Evolutionary conservation across 2,888 invertebrate species (phyloP).

Genomic region (Amphiduros pacificus): DNA sequence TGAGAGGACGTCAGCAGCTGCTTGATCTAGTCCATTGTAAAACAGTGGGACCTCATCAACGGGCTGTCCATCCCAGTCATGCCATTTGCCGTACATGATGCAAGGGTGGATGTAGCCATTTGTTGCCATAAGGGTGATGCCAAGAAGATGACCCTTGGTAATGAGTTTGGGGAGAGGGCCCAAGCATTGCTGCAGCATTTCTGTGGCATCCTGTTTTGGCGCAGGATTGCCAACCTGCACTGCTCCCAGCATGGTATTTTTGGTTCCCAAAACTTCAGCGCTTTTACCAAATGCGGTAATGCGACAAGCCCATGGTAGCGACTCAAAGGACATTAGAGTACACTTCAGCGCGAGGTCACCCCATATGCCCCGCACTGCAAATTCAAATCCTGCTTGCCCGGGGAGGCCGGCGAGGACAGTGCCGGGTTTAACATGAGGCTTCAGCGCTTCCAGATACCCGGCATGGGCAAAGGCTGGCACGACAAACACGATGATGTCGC

Average conservation of each 20-base stretch:
- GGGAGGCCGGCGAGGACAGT: slow-evolving; percentile 42
- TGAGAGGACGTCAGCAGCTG: slow-evolving; percentile 33
- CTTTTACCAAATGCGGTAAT: slow-evolving; percentile 39
- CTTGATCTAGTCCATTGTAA: slow-evolving; percentile 42
- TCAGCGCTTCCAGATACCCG: slow-evolving; percentile 38
- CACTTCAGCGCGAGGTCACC: slow-evolving; percentile 23
- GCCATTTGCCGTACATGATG: slow-evolving; percentile 42
- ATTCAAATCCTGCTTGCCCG: slow-evolving; percentile 44
- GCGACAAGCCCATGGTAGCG: slow-evolving; percentile 42
- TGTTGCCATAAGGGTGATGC: slow-evolving; percentile 38
- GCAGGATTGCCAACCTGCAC: slow-evolving; percentile 4
- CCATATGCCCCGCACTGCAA: slow-evolving; percentile 37
- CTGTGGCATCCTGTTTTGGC: slow-evolving; percentile 14
- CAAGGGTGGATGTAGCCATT: slow-evolving; percentile 44
- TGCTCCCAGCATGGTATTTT: slow-evolving; percentile 18
- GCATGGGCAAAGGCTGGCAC: slow-evolving; percentile 49
- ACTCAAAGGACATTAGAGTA: slow-evolving; percentile 42
- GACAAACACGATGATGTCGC: slow-evolving; percentile 38
- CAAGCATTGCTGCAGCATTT: slow-evolving; percentile 20
- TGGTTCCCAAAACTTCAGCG: slow-evolving; percentile 28
- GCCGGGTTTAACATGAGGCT: slow-evolving; percentile 35
- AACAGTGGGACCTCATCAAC: slow-evolving; percentile 37
- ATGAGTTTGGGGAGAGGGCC: slow-evolving; percentile 30
- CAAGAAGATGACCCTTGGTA: slow-evolving; percentile 37
- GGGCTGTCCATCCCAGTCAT: slow-evolving; percentile 39